Evolutionary conservation across 2,888 invertebrate species (phyloP).

Genomic region (Temnothorax unifasciatus): DNA sequence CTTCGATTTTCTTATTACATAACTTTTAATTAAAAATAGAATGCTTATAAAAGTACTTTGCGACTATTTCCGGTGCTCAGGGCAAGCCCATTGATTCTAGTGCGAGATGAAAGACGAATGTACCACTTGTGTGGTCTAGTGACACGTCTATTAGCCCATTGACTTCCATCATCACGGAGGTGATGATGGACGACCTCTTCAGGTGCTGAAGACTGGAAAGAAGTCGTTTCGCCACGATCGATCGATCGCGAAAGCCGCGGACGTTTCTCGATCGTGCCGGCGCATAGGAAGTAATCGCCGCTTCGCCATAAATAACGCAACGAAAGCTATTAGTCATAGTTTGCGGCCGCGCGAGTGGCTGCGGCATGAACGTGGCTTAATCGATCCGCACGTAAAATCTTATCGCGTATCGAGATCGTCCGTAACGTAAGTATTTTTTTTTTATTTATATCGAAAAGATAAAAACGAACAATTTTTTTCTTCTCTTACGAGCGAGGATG

Average conservation of each 20-base stretch:
- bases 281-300: constrained; percentile 64
- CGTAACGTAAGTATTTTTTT: neutral
- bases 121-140: constrained; percentile 54
- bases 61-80: neutral
- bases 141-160: constrained; percentile 54
- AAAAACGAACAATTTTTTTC: neutral
- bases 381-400: constrained; percentile 65
- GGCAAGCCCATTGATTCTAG: neutral
- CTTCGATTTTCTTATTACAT: neutral
- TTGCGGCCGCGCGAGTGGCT: constrained; percentile 50
- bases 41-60: neutral
- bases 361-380: constrained; percentile 50
- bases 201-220: constrained; percentile 50
- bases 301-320: constrained; percentile 66
- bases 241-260: constrained; percentile 56
- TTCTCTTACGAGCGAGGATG: neutral
- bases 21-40: neutral
- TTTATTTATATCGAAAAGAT: neutral
- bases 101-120: constrained; percentile 30
- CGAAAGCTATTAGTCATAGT: constrained; percentile 70
- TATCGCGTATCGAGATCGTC: constrained; percentile 37
- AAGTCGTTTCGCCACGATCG: constrained; percentile 62
- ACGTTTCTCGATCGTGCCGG: constrained; percentile 54
- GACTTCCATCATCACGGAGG: constrained; percentile 39
- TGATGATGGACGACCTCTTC: constrained; percentile 60